Base-by-base conservation (phyloP, 2,888 invertebrate genomes). In the Coremacera marginata region DNA sequence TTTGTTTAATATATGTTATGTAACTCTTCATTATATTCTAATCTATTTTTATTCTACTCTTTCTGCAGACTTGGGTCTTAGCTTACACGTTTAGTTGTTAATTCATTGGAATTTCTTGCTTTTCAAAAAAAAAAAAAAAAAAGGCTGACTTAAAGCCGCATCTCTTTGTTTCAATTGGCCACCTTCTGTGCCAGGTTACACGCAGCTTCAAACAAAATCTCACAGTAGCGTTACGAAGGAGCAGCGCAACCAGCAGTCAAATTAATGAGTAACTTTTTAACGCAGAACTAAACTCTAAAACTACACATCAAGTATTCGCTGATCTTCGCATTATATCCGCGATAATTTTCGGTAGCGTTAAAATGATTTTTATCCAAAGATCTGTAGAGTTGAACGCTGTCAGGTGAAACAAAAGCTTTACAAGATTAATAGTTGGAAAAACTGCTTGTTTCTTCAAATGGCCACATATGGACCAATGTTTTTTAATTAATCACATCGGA, bases 301-400 rank as follows among this genome's bases (percentile, higher is more conserved):
- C 49, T 51, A 51, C 44, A 27, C 68, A 68, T 25, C 22, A 68
- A 34, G 51, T n/a, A 31, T 31, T 31, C 25, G 25, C 51, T 31
- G 31, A n/a, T n/a, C 70, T 27, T 31, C 14, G 68, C 19, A 19
- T 55, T 27, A 68, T 55, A 22, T 49, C 37, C 37, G 71, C 57
- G 57, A 71, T 71, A 71, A 71, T 71, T 71, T 71, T 71, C 71
- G 71, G 71, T 57, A 71, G 71, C 71, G 60, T 71, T 37, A 60
- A 71, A 68, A 71, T 34, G 57, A 57, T 71, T 71, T 57, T 55
- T 37, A 37, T 22, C 16, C 34, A 57, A 57, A 71, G 52, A n/a
- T 16, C 49, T 16, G 22, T 22, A 8, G 34, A 34, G 34, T n/a
- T 19, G 16, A 37, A 31, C 9, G 68, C 51, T 68, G 68, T 27